A percentile compares a stretch with the other conserved stretches of the same genome.
phyloP scores from a whole-genome alignment of 2,888 invertebrate species.

The Plusia festucae region DNA sequence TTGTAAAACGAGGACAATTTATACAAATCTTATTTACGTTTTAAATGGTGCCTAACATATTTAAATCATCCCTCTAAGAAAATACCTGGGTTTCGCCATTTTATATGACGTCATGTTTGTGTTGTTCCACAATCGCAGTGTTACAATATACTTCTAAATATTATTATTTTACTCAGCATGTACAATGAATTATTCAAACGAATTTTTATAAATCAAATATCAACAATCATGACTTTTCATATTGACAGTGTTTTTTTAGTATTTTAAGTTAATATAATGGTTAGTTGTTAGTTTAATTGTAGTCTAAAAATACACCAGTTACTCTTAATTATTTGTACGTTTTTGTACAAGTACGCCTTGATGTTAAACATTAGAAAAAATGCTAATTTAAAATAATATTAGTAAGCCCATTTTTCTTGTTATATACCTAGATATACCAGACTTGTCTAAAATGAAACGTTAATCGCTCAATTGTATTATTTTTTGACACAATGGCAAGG shows the following conservation, averaged over 20 bases:
- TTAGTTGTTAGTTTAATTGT: conserved; percentile 61
- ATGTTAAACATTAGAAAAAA: background rate
- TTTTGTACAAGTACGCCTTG: conserved; percentile 12
- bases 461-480: conserved; percentile 25
- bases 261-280: conserved; percentile 67
- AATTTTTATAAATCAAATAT: conserved; percentile 65
- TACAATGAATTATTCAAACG: conserved; percentile 76
- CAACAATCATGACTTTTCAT: conserved; percentile 63
- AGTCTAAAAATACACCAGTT: conserved; percentile 59
- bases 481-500: conserved; percentile 8
- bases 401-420: too few relatives aligned
- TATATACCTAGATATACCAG: conserved; percentile 12
- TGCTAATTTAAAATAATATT: too few relatives aligned
- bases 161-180: conserved; percentile 55
- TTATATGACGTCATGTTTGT: conserved; percentile 12
- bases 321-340: conserved; percentile 26
- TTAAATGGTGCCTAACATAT: conserved; percentile 45
- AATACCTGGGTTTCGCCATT: conserved; percentile 25
- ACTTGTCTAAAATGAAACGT: conserved; percentile 8
- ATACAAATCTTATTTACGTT: conserved; percentile 25
- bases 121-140: conserved; percentile 24
- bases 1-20: conserved; percentile 11
- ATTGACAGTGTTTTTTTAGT: conserved; percentile 66
- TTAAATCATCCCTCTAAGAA: conserved; percentile 29
- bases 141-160: conserved; percentile 33